These are phyloP conservation scores for Rhabditoides inermis DNA, from an alignment of 2,888 invertebrate genomes.

Conservation along the genomic window DNA sequence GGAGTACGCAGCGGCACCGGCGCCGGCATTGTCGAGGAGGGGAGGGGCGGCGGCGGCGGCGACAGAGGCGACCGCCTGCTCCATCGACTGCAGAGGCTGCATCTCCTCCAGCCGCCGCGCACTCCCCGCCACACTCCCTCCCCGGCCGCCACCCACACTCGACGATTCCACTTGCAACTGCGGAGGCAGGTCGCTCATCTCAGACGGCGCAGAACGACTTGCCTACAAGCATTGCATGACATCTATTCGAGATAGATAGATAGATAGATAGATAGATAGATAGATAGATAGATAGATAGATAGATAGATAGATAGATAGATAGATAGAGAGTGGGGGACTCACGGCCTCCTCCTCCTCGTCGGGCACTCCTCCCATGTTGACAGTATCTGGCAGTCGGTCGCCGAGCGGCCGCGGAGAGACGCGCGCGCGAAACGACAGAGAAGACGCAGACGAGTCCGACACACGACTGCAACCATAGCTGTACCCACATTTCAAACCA, in stretches of 20 bases:
- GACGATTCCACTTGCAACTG: conserved; percentile 2
- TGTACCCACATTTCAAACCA: too few species aligned
- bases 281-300: too few species aligned
- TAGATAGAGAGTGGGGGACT: too few species aligned
- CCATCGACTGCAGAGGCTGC: too few species aligned
- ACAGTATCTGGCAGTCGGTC: conserved; percentile 14
- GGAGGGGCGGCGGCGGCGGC: not conserved
- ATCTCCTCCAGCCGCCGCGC: not conserved
- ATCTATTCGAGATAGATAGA: too few species aligned
- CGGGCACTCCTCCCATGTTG: conserved; percentile 25
- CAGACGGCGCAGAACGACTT: conserved; percentile 7
- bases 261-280: too few species aligned
- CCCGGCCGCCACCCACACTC: not conserved
- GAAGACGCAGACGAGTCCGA: conserved; percentile 1
- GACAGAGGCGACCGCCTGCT: not conserved
- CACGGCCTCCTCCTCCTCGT: conserved; percentile 12
- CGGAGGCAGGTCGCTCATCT: conserved; percentile 10
- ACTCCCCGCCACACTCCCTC: not conserved
- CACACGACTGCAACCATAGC: too few species aligned
- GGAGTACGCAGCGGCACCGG: too few species aligned
- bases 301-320: too few species aligned
- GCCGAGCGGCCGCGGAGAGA: conserved; percentile 14
- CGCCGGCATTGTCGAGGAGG: conserved; percentile 5
- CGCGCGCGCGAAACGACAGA: not conserved
- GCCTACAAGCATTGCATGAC: not conserved